Evolutionary conservation across 2,113 vertebrate genomes (phyloP).

Genomic region (Oryctolagus cuniculus): DNA sequence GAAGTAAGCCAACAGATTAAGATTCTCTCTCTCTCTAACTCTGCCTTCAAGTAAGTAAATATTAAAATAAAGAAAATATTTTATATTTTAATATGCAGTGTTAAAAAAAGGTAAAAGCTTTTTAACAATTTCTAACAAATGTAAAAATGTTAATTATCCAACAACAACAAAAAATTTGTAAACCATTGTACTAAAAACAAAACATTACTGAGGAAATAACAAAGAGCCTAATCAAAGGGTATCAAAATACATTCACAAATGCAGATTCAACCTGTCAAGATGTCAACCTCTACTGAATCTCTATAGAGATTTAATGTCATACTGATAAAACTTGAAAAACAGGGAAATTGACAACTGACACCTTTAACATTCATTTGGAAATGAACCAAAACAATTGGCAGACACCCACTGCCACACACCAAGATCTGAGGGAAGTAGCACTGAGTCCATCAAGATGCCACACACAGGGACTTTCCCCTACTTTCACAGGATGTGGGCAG

Average conservation of each 20-base stretch:
- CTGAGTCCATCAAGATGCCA: too few species aligned
- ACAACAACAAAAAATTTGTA: background rate
- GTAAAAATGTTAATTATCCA: background rate
- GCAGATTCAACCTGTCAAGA: background rate
- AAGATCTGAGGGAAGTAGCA: background rate
- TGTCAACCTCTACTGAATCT: background rate
- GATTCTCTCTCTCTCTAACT: too few species aligned
- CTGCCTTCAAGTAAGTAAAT: too few species aligned
- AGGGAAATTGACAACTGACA: background rate
- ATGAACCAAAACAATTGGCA: background rate
- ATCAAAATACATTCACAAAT: background rate
- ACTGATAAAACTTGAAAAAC: background rate
- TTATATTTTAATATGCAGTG: background rate
- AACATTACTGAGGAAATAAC: background rate
- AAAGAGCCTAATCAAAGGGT: background rate
- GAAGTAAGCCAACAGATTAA: too few species aligned
- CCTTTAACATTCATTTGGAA: background rate
- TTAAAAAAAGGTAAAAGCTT: background rate
- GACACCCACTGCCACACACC: background rate
- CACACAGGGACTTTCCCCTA: too few species aligned
- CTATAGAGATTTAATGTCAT: background rate
- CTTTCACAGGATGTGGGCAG: background rate
- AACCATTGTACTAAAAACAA: background rate
- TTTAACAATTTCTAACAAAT: background rate
- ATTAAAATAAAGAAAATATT: background rate